These are phyloP conservation scores for Rhagoletis pomonella DNA, from an alignment of 1,140 invertebrate genomes.

Conservation along the genomic window DNA sequence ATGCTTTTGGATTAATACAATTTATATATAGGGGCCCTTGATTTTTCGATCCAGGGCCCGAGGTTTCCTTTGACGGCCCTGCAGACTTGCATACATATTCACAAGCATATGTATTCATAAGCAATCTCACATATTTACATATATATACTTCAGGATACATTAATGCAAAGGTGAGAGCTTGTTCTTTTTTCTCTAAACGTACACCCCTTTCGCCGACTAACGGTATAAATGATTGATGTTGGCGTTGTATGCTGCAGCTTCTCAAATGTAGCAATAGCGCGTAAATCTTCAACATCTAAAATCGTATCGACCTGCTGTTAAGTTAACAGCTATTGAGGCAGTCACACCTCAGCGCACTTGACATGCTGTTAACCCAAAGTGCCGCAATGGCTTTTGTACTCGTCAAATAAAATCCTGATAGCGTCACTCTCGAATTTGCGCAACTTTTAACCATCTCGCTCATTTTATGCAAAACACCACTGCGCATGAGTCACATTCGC, in stretches of 20 bases:
- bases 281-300: not conserved
- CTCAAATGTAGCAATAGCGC: not conserved
- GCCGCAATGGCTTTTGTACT: not conserved
- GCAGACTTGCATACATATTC: not conserved
- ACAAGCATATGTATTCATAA: not conserved
- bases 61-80: no score
- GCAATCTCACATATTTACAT: not conserved
- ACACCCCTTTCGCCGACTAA: not conserved
- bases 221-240: not conserved
- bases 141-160: not conserved
- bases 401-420: not conserved
- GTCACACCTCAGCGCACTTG: not conserved
- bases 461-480: not conserved
- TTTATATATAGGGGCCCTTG: no score
- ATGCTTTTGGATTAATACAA: no score
- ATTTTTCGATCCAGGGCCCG: no score
- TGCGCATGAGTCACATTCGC: constrained; percentile 6
- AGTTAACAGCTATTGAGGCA: not conserved
- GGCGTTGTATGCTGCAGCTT: not conserved
- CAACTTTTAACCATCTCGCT: not conserved
- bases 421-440: not conserved
- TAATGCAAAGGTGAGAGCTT: no score
- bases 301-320: not conserved
- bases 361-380: not conserved
- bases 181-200: no score